Base-by-base conservation (phyloP, 2,888 invertebrate genomes). In the Meiosimyza decipiens region DNA sequence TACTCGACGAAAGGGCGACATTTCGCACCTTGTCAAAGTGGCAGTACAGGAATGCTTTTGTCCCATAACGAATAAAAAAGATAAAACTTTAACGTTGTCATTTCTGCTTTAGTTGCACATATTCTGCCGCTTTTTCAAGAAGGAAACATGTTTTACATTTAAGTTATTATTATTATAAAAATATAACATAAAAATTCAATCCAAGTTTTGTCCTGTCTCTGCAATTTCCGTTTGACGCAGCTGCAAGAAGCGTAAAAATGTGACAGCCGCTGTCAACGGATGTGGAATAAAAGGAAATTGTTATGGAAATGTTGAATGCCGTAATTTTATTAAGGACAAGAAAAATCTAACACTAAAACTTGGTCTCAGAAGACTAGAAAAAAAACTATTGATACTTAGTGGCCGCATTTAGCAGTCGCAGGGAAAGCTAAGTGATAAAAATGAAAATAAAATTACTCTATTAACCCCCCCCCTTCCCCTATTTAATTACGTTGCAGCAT, bases 141-240 rank as follows among this genome's bases (percentile, higher is more conserved):
- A 12, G 18, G 7, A 64, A 51, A 51, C 15, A 28, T 51, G 50
- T 52, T 52, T 51, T 9, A 22, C 51, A 50, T 50, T 28, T 15
- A 64, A 22, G 51, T 64, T 18, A 64, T 64, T 50, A 50, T 64
- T 50, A 64, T 51, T 18, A 64, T 51, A 73, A 76, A 75, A 75
- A 75, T 75, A 71, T 71, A 72, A 77, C 77, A 77, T 76, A 77
- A 74, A 77, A 77, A 77, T 77, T 77, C 77, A 77, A 77, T 76
- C 9, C 40, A 40, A 40, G 9, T 77, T 77, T 74, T 73, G 66
- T 71, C 72, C 54, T 71, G 67, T 69, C 71, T 71, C 67, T 22
- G 62, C 16, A 47, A 22, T 67, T 16, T 71, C 60, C 50, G 47
- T 49, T 59, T n/a, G 64, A 11, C 50, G 15, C 64, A 50, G 51